Percentiles rank a stretch among this genome's conserved stretches.
These are phyloP conservation scores for Bellardia bayeri DNA, from an alignment of 2,888 invertebrate genomes.

Conservation along the genomic window DNA sequence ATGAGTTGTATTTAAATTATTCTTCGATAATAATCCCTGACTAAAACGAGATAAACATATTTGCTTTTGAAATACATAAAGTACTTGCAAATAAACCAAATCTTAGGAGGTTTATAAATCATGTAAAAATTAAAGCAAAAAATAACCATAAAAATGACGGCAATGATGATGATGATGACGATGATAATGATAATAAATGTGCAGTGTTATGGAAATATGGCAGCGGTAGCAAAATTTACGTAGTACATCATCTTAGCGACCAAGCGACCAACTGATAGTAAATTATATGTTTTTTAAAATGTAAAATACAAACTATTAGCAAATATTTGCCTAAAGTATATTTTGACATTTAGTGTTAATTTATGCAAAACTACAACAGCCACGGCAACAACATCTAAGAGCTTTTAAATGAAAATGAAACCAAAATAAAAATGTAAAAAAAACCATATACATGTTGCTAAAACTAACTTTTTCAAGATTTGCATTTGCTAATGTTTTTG, in stretches of 20 bases:
- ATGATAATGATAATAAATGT: constrained; percentile 47
- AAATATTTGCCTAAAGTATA: constrained; percentile 74
- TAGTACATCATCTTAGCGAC: constrained; percentile 18
- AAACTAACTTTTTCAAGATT: constrained; percentile 24
- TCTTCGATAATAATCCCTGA: constrained; percentile 67
- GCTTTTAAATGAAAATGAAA: constrained; percentile 56
- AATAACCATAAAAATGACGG: constrained; percentile 51
- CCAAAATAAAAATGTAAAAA: constrained; percentile 22
- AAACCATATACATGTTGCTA: constrained; percentile 14
- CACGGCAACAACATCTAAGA: constrained; percentile 9
- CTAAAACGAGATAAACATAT: constrained; percentile 52
- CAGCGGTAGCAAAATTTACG: constrained; percentile 37
- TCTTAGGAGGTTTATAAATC: constrained; percentile 68
- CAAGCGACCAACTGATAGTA: constrained; percentile 48
- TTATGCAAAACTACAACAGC: constrained; percentile 66
- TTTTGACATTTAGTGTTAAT: constrained; percentile 74
- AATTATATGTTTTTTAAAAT: constrained; percentile 73
- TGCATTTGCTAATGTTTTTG: constrained; percentile 33
- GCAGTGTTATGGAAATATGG: constrained; percentile 47
- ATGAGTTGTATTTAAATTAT: constrained; percentile 55
- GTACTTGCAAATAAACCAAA: constrained; percentile 42
- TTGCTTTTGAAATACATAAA: constrained; percentile 34
- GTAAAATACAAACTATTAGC: constrained; percentile 73
- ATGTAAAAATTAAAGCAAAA: constrained; percentile 11
- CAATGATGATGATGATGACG: constrained; percentile 35